Conservation (phyloP, 2,797 vertebrate genomes). For the Lutjanus argentimaculatus region DNA sequence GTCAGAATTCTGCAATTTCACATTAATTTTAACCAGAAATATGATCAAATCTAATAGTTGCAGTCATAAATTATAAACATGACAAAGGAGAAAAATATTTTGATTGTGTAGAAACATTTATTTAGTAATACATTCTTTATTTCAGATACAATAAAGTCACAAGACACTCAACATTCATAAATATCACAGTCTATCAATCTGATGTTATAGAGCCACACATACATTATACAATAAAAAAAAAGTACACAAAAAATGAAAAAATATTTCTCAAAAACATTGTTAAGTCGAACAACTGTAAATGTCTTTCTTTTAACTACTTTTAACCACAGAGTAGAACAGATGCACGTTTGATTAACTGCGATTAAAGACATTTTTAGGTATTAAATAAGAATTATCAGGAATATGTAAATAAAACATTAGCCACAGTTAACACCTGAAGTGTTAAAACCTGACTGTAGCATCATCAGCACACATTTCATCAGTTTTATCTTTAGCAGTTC, state of each 20-base stretch:
- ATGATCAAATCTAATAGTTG: not conserved
- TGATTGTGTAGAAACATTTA: not conserved
- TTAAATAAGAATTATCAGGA: constrained; percentile 11
- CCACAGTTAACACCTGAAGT: not conserved
- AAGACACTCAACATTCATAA: constrained; percentile 5
- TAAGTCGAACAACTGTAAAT: not conserved
- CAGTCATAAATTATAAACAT: not conserved
- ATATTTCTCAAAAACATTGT: constrained; percentile 11
- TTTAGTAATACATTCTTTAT: constrained; percentile 43
- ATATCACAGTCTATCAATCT: constrained; percentile 8
- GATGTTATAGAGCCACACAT: not conserved
- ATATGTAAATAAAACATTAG: not conserved
- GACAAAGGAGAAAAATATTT: not conserved
- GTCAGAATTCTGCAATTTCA: too few species aligned
- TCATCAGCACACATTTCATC: not conserved
- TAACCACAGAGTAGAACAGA: not conserved
- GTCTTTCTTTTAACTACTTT: not conserved
- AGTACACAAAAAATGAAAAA: constrained; percentile 27
- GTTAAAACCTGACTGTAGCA: not conserved
- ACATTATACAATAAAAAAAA: not conserved
- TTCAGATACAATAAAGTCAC: constrained; percentile 24
- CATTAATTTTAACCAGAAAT: not conserved
- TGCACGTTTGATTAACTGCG: not conserved
- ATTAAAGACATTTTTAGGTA: not conserved
- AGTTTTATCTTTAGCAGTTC: not conserved